These are phyloP conservation scores for Campoletis sonorensis DNA, from an alignment of 1,140 invertebrate genomes.

Conservation along the genomic window DNA sequence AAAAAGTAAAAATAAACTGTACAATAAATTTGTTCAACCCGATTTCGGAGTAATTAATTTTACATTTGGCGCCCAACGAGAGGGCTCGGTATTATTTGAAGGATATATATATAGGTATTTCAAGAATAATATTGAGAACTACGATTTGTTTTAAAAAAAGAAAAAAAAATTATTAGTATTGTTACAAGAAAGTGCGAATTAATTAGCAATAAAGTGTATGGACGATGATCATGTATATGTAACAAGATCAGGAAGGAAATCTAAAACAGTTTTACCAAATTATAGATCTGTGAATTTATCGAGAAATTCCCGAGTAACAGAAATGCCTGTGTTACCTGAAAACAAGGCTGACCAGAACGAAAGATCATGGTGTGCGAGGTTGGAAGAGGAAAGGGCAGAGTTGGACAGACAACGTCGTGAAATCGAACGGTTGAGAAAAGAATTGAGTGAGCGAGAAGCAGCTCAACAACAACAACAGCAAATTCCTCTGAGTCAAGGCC, in stretches of 20 bases:
- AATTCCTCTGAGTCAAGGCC: neutral
- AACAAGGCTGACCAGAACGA: neutral
- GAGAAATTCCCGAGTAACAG: neutral
- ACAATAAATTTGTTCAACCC: too few relatives aligned
- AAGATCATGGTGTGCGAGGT: neutral
- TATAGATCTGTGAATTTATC: neutral
- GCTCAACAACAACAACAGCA: neutral
- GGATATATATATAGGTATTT: neutral
- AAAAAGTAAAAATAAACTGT: too few relatives aligned
- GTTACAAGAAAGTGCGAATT: neutral
- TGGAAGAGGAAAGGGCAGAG: neutral
- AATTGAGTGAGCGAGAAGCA: neutral
- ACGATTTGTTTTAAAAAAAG: too few relatives aligned
- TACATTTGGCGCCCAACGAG: constrained; percentile 1
- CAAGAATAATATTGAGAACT: neutral
- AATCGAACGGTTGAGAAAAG: neutral
- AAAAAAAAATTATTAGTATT: too few relatives aligned
- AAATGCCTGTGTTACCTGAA: neutral
- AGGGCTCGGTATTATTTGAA: neutral
- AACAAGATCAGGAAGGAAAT: neutral
- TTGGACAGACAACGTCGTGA: neutral
- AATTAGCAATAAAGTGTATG: neutral
- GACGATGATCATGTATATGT: neutral
- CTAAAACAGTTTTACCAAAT: neutral
- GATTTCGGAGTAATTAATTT: neutral